Evolutionary conservation across 2,888 invertebrate genomes (phyloP).

Genomic region (Cheiracanthium punctorium): DNA sequence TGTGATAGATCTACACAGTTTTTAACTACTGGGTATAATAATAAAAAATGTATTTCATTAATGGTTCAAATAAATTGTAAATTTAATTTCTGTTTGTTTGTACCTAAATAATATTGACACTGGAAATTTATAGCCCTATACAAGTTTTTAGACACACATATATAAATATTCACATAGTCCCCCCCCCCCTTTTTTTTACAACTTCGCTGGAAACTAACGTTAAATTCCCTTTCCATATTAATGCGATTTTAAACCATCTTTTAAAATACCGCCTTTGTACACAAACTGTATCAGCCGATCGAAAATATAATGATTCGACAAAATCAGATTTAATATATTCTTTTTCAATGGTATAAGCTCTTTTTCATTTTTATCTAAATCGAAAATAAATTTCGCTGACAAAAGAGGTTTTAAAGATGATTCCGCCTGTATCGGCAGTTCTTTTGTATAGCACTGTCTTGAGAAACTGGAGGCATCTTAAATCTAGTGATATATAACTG

Average conservation of each 20-base stretch:
- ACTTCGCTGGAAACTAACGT: too few relatives aligned
- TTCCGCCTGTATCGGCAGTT: neutral
- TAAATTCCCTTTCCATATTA: neutral
- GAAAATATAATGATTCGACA: neutral
- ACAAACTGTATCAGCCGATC: neutral
- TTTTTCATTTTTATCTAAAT: conserved; percentile 2
- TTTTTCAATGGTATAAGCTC: neutral
- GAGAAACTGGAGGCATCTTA: neutral
- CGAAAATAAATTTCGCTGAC: conserved; percentile 1
- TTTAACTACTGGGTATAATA: too few relatives aligned
- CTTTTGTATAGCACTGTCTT: neutral
- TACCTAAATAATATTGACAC: too few relatives aligned
- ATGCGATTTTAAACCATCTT: neutral
- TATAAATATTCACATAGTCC: too few relatives aligned
- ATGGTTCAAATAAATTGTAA: too few relatives aligned
- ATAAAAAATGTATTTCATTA: too few relatives aligned
- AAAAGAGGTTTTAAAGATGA: conserved; percentile 1
- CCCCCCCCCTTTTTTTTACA: too few relatives aligned
- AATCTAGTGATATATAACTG: neutral
- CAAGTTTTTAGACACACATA: too few relatives aligned
- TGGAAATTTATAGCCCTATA: too few relatives aligned
- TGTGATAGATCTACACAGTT: too few relatives aligned
- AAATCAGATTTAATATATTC: conserved; percentile 2
- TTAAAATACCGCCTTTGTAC: neutral
- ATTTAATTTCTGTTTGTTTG: too few relatives aligned